Percentiles rank a stretch among this genome's conserved stretches.
Evolutionary conservation across 2,888 invertebrate species (phyloP).

Genomic region (Drosophila villosipedis): DNA sequence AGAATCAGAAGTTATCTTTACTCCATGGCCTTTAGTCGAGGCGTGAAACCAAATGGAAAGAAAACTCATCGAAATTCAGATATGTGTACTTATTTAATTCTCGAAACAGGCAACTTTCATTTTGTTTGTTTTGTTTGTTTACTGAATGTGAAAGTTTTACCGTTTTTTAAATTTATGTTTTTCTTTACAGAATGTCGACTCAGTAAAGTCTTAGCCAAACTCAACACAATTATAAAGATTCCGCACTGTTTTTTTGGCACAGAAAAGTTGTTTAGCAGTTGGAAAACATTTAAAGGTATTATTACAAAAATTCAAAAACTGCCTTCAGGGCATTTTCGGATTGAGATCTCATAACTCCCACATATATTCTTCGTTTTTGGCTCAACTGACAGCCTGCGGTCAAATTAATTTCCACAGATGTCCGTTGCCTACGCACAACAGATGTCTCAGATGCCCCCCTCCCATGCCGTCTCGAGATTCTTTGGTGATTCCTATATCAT

Average conservation of each 20-base stretch:
- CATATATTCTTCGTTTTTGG: conserved; percentile 3
- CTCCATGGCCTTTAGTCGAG: neutral
- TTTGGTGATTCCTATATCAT: conserved; percentile 20
- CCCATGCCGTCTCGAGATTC: neutral
- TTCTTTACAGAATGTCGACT: neutral
- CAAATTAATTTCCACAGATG: conserved; percentile 45
- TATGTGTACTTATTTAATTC: conserved; percentile 36
- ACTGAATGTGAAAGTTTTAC: neutral
- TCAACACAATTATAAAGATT: neutral
- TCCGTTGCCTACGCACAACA: conserved; percentile 13
- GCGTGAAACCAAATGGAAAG: conserved; percentile 7
- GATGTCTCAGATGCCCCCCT: too few species aligned
- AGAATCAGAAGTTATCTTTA: conserved; percentile 6
- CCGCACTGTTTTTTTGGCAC: neutral
- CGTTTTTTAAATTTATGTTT: neutral
- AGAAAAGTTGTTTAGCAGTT: neutral
- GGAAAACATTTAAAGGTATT: neutral
- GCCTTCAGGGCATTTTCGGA: neutral
- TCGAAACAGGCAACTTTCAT: neutral
- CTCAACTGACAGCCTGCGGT: conserved; percentile 24
- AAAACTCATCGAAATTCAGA: conserved; percentile 4
- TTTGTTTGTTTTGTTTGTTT: neutral
- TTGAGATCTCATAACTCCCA: conserved; percentile 2
- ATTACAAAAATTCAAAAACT: neutral
- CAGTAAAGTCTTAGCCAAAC: neutral